Percentiles rank a stretch among this genome's conserved stretches.
These are phyloP conservation scores for Drosophila engyochracea DNA, from an alignment of 2,888 invertebrate species.

Conservation along the genomic window DNA sequence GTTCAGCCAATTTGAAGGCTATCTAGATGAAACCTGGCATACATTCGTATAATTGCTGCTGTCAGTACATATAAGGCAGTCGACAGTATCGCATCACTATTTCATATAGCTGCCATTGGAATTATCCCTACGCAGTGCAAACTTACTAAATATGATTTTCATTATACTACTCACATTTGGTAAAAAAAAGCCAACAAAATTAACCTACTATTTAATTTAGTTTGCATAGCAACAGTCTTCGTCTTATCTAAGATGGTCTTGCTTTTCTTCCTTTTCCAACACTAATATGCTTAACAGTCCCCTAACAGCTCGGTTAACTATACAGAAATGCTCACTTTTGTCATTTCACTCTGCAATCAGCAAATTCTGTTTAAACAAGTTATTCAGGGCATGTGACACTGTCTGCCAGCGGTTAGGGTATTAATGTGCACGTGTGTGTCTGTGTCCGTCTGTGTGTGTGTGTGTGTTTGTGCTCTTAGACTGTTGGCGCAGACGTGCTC, in stretches of 20 bases:
- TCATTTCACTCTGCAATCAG: neutral
- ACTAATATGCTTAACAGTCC: neutral
- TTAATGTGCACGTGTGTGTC: constrained; percentile 28
- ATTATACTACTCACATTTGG: neutral
- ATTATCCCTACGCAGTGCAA: neutral
- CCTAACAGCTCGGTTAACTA: neutral
- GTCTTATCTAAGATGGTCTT: neutral
- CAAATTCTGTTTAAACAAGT: constrained; percentile 5
- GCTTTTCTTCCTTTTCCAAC: neutral
- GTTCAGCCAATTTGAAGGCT: neutral
- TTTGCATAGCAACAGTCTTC: neutral
- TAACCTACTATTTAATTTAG: neutral
- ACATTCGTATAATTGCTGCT: neutral
- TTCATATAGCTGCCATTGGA: neutral
- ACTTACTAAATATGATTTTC: too few species aligned
- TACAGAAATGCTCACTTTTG: neutral
- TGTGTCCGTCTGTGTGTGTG: neutral
- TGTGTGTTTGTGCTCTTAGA: constrained; percentile 11
- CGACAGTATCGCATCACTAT: neutral
- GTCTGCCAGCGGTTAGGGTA: constrained; percentile 26
- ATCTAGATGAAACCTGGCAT: neutral
- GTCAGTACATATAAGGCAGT: neutral
- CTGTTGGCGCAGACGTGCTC: constrained; percentile 62
- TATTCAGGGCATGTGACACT: constrained; percentile 12
- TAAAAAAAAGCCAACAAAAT: neutral